Percentiles rank a stretch among this genome's conserved stretches.
These are phyloP conservation scores for Halocaridina rubra DNA, from an alignment of 2,888 invertebrate species.

Conservation along the genomic window DNA sequence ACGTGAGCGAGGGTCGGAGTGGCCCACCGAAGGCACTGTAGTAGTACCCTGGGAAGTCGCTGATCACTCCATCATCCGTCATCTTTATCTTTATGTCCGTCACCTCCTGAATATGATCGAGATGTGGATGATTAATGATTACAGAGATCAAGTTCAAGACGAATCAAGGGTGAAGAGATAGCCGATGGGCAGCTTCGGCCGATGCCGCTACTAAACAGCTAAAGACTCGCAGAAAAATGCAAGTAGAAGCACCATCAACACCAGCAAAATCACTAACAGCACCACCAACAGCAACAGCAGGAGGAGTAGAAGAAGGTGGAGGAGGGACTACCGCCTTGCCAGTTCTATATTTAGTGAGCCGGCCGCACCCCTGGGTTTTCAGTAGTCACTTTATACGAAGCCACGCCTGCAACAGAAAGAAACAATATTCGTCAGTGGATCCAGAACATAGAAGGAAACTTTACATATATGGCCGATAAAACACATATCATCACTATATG, in stretches of 20 bases:
- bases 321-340: conserved; percentile 30
- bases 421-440: too few species aligned
- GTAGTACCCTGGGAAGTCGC: not conserved
- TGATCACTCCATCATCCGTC: not conserved
- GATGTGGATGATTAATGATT: conserved; percentile 11
- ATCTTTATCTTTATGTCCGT: not conserved
- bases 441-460: too few species aligned
- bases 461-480: too few species aligned
- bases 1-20: not conserved
- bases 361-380: conserved; percentile 25
- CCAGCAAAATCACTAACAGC: not conserved
- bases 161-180: not conserved
- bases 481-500: too few species aligned
- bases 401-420: conserved; percentile 46
- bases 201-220: not conserved
- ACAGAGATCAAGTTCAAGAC: conserved; percentile 1
- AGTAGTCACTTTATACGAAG: conserved; percentile 36
- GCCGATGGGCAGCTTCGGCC: not conserved
- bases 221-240: not conserved
- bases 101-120: not conserved
- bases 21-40: not conserved
- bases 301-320: conserved; percentile 8
- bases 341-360: conserved; percentile 50
- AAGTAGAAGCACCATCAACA: not conserved
- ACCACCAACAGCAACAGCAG: not conserved